Percentiles rank a stretch among this genome's conserved stretches.
Evolutionary conservation across 1,140 invertebrate genomes (phyloP).

Genomic region (Theocolax elegans): DNA sequence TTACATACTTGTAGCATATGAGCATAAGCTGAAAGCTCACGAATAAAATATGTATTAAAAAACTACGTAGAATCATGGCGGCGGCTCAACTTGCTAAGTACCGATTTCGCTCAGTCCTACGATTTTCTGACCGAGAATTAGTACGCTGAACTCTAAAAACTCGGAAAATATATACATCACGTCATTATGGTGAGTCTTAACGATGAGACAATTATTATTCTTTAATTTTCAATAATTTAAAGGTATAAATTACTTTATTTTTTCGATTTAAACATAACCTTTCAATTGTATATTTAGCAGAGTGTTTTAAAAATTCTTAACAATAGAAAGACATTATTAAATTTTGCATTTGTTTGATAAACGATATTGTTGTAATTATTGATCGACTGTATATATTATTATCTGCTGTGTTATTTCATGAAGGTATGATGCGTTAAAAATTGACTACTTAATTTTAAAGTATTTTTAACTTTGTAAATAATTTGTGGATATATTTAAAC

Average conservation of each 20-base stretch:
- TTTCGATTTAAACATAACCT: conserved; percentile 48
- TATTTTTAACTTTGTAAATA: too few species aligned
- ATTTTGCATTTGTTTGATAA: background rate
- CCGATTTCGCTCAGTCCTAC: conserved; percentile 54
- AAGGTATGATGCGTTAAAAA: too few species aligned
- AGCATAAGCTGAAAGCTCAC: too few species aligned
- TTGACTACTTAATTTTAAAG: too few species aligned
- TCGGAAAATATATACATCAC: conserved; percentile 44
- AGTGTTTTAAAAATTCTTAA: background rate
- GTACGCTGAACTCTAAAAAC: conserved; percentile 49
- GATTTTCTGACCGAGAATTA: conserved; percentile 63
- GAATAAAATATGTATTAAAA: background rate
- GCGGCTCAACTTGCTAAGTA: conserved; percentile 57
- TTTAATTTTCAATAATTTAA: background rate
- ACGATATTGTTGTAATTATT: background rate
- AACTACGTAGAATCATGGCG: conserved; percentile 54
- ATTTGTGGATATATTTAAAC: background rate
- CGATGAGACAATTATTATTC: background rate
- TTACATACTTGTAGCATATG: too few species aligned
- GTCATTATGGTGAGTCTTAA: conserved; percentile 21
- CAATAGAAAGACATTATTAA: background rate
- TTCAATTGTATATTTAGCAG: background rate
- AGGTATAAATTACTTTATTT: background rate
- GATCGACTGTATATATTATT: background rate
- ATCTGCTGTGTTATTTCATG: background rate